Base-by-base conservation (phyloP, 1,140 invertebrate genomes). In the Cheumatopsyche charites region DNA sequence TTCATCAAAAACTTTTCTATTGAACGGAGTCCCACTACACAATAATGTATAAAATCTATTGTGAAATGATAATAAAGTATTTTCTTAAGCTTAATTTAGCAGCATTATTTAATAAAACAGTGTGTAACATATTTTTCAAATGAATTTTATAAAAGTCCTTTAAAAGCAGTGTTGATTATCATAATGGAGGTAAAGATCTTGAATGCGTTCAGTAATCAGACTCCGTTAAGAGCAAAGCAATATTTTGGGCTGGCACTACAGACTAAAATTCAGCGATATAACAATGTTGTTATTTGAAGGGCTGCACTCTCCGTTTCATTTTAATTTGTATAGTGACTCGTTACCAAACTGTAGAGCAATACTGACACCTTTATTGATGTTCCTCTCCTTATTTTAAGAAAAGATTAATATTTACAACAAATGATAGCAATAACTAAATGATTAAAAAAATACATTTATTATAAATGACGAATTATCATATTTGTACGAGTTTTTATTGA, bases 341-440 rank as follows among this genome's bases (percentile, higher is more conserved):
- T 85, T 85, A 85, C 82, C 82, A 82, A 81, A 80, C 79, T 80
- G 77, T 79, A 80, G 80, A 83, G 80, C 79, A 81, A 83, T 83
- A 83, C 79, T 80, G 77, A 79, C 81, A 84, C 81, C 81, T 82
- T 83, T 79, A 82, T 82, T 81, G 80, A 85, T 83, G 83, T 85
- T 85, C 83, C 82, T 84, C 82, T 83, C 82, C 81, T 85, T 83
- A 78, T 84, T 83, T 84, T 84, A 84, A 84, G 83, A 84, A 82
- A 84, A 83, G 81, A 82, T 78, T 70, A 82, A 84, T 85, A 84
- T 84, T 84, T 85, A 84, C 82, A 84, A 82, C 78, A 79, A 82
- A 80, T 78, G 79, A 83, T 85, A 85, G 82, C 83, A 84, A 84
- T 84, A 83, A 83, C 79, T 82, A 81, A 81, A 81, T 81, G 77